Base-by-base conservation (phyloP, 2,113 vertebrate genomes). In the Calidris pugnax region DNA sequence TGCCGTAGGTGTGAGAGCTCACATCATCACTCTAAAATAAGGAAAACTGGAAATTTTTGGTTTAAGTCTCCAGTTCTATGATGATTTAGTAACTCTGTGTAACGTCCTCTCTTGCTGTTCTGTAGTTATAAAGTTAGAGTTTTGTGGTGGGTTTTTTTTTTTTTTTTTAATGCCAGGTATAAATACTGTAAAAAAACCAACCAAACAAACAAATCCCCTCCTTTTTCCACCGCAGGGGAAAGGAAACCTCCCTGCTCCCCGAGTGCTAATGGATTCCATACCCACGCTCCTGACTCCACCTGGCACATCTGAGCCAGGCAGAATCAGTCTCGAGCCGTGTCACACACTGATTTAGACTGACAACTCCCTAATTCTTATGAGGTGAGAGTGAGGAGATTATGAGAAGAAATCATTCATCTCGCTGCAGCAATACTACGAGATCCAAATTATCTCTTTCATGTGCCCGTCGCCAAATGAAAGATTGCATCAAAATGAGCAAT, bases 361-460 rank as follows among this genome's bases (percentile, higher is more conserved):
- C 92, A 95, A 18, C 66, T 89, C 92, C 91, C 74, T 95, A 95
- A 95, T 93, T 96, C 92, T 95, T 85, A 96, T 91, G 96, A 95
- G 95, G 95, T 96, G 94, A 95, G 91, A 96, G 67, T 85, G 94
- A 96, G 85, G 77, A 87, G 92, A 95, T 94, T 92, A 95, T 55
- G 93, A 87, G 91, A 28, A 95, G 89, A 79, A 97, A 97, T 87
- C 89, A 73, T 66, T 96, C 94, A 95, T 95, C 94, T 55, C 57
- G 3, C 62, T 41, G 89, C 84, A 57, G 84, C 91, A 15, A 66
- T 57, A n/a, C 84, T 69, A 35, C 0, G 84, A 35, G 87, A 90
- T 53, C 24, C 95, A 64, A 89, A 93, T 83, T 24, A 93, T 87
- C 94, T 90, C 94, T 97, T 96, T 97, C 94, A 96, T 94, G 96